Evolutionary conservation across 1,140 invertebrate genomes (phyloP).

Genomic region (Nilaparvata lugens): DNA sequence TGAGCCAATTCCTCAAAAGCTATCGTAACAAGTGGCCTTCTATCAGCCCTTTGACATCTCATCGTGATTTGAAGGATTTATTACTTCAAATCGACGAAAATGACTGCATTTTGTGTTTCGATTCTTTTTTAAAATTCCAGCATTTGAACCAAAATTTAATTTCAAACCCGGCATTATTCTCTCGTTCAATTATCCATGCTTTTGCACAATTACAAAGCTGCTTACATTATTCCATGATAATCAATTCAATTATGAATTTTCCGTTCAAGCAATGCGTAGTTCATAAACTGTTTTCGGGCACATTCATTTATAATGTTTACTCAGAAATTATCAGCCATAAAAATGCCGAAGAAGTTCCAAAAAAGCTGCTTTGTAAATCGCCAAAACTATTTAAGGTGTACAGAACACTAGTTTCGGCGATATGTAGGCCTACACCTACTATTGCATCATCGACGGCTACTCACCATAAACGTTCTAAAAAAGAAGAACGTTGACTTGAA

Average conservation of each 20-base stretch:
- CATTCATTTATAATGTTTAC: constrained; percentile 62
- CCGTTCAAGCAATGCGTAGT: constrained; percentile 44
- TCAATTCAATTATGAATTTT: constrained; percentile 52
- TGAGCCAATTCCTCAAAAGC: constrained; percentile 37
- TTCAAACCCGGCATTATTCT: constrained; percentile 45
- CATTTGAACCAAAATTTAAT: constrained; percentile 47
- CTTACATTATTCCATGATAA: constrained; percentile 45
- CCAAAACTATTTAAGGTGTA: neutral
- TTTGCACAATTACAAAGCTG: constrained; percentile 64
- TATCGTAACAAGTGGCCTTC: constrained; percentile 34
- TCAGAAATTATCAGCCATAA: constrained; percentile 10
- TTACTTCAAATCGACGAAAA: constrained; percentile 18
- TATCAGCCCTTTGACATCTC: neutral
- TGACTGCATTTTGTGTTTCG: constrained; percentile 50
- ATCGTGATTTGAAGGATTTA: neutral
- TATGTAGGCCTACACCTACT: neutral
- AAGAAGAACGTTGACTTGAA: too few species aligned
- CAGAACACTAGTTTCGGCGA: neutral
- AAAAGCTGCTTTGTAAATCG: neutral
- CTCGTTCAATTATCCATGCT: constrained; percentile 47
- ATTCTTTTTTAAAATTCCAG: constrained; percentile 51
- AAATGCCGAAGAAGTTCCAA: neutral
- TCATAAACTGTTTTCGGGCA: constrained; percentile 55
- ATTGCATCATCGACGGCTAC: neutral
- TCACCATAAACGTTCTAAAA: neutral